Evolutionary conservation across 2,113 vertebrate genomes (phyloP), one percentile per base, ranked within the genome.

Genomic region (Ranitomeya variabilis): DNA sequence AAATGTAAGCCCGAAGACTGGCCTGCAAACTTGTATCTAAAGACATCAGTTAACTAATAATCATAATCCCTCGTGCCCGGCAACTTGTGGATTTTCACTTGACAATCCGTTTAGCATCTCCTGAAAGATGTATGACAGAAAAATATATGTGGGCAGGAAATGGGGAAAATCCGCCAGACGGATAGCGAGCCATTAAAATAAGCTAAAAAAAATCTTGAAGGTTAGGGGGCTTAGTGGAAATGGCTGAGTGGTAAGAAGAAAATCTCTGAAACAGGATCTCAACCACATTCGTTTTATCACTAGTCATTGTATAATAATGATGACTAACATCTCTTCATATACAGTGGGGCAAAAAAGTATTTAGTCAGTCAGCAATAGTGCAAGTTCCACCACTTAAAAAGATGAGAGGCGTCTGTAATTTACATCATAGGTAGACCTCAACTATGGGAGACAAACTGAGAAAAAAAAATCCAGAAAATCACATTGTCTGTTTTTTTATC

Each of bases 121-220:
- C 71, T 88, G 87, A 88, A 88, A 88, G 87, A 88, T 88, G 87
- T 83, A 83, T 88, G 87, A 77, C 87, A 88, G 80, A 64, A 74
- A 82, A 71, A 83, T 76, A 15, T 88, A 84, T 78, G 80, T 88
- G 80, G 69, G 52, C 55, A 85, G 87, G 15, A 83, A 79, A 67
- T 21, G 71, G 62, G 31, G 77, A 82, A 85, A 84, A 78, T 69
- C 51, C 62, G 77, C 67, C 73, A 78, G 52, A 79, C 76, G 85
- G 81, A 85, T 85, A 85, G 51, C 54, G 82, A 85, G 31, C 87
- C 52, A 79, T 89, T 85, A 89, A 89, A 89, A 89, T 85, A 14
- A 79, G 62, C 51, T 52, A 23, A 85, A 77, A 67, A 88, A 85
- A 84, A 59, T 78, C 60, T 51, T 18, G 51, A 79, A 89, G 82